Evolutionary conservation across 2,797 vertebrate genomes (phyloP), one percentile per base, ranked within the genome.

Genomic region (Acanthurus tractus): DNA sequence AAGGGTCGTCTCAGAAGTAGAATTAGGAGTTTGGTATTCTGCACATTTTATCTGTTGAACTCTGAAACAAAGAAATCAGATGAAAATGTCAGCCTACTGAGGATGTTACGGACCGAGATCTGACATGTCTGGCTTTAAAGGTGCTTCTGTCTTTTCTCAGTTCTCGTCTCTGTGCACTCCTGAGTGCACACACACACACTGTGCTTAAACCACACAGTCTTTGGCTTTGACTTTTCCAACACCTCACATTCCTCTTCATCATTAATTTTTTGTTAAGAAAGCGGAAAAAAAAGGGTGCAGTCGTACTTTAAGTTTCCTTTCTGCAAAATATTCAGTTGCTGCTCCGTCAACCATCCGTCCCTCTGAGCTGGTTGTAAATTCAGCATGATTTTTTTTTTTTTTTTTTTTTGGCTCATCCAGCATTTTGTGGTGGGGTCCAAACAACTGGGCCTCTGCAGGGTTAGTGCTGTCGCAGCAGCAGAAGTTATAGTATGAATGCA

Each of bases 321-420:
- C 38, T 22, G 29, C 29, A 58, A 29, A 44, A 67, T 42, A 40
- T 84, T 74, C 56, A 17, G 9, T 18, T 52, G 20, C 61, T 9
- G 45, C 46, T 67, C 54, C 14, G 8, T 78, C 76, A 73, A 63
- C 58, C 15, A 15, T 70, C 58, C 22, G 8, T 63, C 61, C 69
- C 56, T 57, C 34, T 58, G 49, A 66, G 63, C 10, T 50, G 49
- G 49, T 58, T 69, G 72, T 69, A 57, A 63, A 83, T 83, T 85
- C 78, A 89, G 87, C 80, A 78, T 23, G 36, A 49, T 67, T 57
- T 38, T n/a, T 29, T 61, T 22, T 67, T 57, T 38, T n/a, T 29
- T 61, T 22, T 8, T 17, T 23, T 45, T 54, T 56, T 38, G 18
- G 48, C 34, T 40, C 20, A 15, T 18, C 64, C 76, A 62, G 68